These are phyloP conservation scores for Pelecanus crispus DNA, from an alignment of 2,113 vertebrate species.

Conservation along the genomic window DNA sequence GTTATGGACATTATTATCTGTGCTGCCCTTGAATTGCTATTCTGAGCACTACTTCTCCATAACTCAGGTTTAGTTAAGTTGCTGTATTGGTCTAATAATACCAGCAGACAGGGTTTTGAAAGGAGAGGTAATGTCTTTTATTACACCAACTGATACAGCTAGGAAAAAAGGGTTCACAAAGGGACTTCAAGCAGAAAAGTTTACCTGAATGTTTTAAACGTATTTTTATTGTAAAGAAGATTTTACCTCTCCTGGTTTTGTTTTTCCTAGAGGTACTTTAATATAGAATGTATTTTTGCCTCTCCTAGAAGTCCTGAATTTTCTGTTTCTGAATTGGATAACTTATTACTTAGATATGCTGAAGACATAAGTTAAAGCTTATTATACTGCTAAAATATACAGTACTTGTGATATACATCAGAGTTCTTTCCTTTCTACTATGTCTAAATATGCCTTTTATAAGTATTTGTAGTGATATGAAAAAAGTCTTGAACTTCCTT, in stretches of 20 bases:
- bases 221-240: not conserved
- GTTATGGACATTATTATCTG: not conserved
- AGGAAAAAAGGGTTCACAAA: not conserved
- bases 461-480: not conserved
- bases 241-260: not conserved
- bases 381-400: not conserved
- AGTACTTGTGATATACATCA: not conserved
- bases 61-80: not conserved
- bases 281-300: not conserved
- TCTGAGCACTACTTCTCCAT: not conserved
- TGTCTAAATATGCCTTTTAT: not conserved
- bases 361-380: not conserved
- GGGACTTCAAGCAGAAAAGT: not conserved
- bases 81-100: not conserved
- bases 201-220: not conserved
- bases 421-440: not conserved
- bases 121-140: not conserved
- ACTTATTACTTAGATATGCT: not conserved
- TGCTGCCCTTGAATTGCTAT: not conserved
- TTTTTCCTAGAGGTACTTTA: not conserved
- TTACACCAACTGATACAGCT: not conserved
- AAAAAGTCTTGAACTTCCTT: not conserved
- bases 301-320: not conserved
- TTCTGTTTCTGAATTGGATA: not conserved
- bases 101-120: not conserved